Evolutionary conservation across 2,888 invertebrate genomes (phyloP), one percentile per base, ranked within the genome.

Genomic region (Allacma fusca): DNA sequence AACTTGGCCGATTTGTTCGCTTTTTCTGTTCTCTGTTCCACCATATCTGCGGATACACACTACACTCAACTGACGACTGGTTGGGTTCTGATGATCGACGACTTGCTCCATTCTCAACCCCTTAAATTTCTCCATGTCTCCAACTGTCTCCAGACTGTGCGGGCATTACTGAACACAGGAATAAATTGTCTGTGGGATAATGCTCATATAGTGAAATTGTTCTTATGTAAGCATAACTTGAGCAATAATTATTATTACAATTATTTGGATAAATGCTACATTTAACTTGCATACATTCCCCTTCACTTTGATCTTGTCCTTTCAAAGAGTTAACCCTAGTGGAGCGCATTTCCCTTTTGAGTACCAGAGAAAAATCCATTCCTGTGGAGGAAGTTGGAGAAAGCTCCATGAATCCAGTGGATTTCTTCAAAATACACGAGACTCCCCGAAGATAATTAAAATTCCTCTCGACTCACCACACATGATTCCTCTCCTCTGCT

Each of bases 1-100:
- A 50, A 50, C 50, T 50, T 5, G 50, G 50, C 50, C 50, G 50
- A 50, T 50, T 50, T 50, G 50, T 50, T 50, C 50, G 5, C 50
- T 16, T 50, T 50, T n/a, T 50, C 50, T n/a, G 7, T 50, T 50
- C 50, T 34, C 34, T 34, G 7, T 50, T 50, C 16, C 50, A 50
- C 50, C 50, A 50, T 50, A 50, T 50, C n/a, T n/a, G 1, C 5
- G n/a, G 4, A n/a, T 50, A 50, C 19, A 50, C 19, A 9, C 50
- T 50, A 50, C 50, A 50, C 2, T 50, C 9, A 50, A 40, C 40
- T 50, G 50, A 50, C 50, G 5, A 16, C 50, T 50, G 5, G 9
- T 19, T 50, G 1, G 50, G 5, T n/a, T 16, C 50, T 50, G 7
- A 13, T 50, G 50, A 50, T 50, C 5, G 9, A 50, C n/a, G 50